These are phyloP conservation scores for Labeo catla DNA, from an alignment of 2,113 vertebrate genomes.

Conservation along the genomic window DNA sequence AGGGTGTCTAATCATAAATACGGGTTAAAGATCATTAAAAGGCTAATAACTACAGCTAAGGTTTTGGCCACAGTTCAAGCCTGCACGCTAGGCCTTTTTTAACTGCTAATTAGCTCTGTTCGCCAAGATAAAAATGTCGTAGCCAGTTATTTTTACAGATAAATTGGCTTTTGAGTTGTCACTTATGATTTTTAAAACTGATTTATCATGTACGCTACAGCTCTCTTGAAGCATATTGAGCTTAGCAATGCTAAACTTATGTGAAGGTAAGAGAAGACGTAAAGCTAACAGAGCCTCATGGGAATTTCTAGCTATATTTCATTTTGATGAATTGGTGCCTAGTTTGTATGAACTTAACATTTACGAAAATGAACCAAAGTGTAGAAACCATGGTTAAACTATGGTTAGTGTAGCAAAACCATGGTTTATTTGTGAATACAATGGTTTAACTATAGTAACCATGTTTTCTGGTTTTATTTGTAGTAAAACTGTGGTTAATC, in stretches of 20 bases:
- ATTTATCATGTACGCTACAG: not conserved
- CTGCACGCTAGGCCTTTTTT: not conserved
- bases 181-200: slow-evolving; percentile 11
- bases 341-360: not conserved
- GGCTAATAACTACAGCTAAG: slow-evolving; percentile 14
- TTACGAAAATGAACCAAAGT: not conserved
- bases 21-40: slow-evolving; percentile 30
- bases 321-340: not conserved
- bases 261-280: not conserved
- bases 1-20: slow-evolving; percentile 4
- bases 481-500: no score
- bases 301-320: not conserved
- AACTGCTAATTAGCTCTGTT: slow-evolving; percentile 10
- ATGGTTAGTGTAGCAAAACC: not conserved
- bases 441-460: no score
- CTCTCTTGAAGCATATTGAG: not conserved
- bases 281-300: not conserved
- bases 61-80: slow-evolving; percentile 7
- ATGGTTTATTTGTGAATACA: not conserved
- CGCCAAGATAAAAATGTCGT: not conserved
- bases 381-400: not conserved
- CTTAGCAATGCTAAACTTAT: not conserved
- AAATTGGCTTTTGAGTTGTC: slow-evolving; percentile 5
- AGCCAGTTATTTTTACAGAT: not conserved
- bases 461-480: no score